Evolutionary conservation across 1,140 invertebrate species (phyloP), one percentile per base, ranked within the genome.

Genomic region (Adoxophyes honmai): DNA sequence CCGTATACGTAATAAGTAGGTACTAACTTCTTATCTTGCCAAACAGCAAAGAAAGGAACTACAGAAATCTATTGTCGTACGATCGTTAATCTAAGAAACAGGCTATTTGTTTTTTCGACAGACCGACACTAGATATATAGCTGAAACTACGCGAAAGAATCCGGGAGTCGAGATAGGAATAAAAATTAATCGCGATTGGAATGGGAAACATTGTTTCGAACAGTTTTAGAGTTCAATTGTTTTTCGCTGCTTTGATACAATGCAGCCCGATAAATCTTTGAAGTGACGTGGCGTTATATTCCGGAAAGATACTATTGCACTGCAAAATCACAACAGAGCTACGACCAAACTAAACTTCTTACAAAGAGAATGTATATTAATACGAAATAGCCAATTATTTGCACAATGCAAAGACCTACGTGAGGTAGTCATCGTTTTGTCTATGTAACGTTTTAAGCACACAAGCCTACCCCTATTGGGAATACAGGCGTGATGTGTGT

Each of bases 71-170:
- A 3, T 28, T 28, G 21, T 28, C 6, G 2, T 28, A 28, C 42
- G 11, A 21, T 21, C 42, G 42, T 48, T 48, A 48, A 44, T 44
- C 42, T 13, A 48, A 16, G 42, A 48, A 48, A 48, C 18, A 48
- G 42, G 42, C 42, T 21, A 48, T 48, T 48, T 48, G 11, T 18
- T 33, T 21, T n/a, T 48, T 21, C 18, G 42, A 11, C 42, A 18
- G n/a, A 48, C 42, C 16, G n/a, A 11, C 18, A 13, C 42, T 48
- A 48, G 42, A 48, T 21, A 48, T 48, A 48, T 48, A 21, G 42
- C 42, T 11, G 15, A 21, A 48, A 48, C 18, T 48, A 48, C 42
- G 42, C 21, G 42, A 4, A 48, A 48, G 42, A 48, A 48, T 38
- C 18, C 21, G n/a, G n/a, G n/a, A n/a, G n/a, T n/a, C n/a, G 16